phyloP scores from a whole-genome alignment of 2,888 invertebrate species.

The Macrophya annulata region DNA sequence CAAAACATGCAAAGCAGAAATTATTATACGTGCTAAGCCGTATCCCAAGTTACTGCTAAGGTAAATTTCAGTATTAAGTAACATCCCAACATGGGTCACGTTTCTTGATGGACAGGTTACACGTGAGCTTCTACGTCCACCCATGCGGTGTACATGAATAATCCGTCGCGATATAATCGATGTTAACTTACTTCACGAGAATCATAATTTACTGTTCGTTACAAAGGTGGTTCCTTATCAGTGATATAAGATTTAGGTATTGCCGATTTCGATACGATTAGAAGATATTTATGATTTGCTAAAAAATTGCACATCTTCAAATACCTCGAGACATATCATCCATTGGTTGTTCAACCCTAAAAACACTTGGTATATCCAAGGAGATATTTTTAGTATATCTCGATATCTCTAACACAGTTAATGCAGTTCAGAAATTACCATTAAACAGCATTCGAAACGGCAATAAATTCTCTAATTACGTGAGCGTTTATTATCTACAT shows the following conservation, averaged over 20 bases:
- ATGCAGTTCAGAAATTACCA: neutral
- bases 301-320: neutral
- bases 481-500: neutral
- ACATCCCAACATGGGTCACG: neutral
- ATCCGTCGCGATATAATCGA: neutral
- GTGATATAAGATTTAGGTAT: neutral
- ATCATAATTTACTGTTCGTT: neutral
- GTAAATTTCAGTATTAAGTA: neutral
- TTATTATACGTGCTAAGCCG: neutral
- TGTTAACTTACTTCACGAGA: neutral
- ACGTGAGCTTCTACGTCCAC: neutral
- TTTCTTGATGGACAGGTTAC: neutral
- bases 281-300: neutral
- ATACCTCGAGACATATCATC: neutral
- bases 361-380: neutral
- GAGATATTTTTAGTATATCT: neutral
- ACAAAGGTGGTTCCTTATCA: neutral
- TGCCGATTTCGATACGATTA: neutral
- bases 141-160: neutral
- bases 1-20: neutral
- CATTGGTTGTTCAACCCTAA: neutral
- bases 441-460: neutral
- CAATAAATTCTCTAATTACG: neutral
- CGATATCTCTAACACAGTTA: conserved; percentile 12
- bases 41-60: neutral